phyloP scores from a whole-genome alignment of 2,797 vertebrate genomes.

The Poeciliopsis infans region DNA sequence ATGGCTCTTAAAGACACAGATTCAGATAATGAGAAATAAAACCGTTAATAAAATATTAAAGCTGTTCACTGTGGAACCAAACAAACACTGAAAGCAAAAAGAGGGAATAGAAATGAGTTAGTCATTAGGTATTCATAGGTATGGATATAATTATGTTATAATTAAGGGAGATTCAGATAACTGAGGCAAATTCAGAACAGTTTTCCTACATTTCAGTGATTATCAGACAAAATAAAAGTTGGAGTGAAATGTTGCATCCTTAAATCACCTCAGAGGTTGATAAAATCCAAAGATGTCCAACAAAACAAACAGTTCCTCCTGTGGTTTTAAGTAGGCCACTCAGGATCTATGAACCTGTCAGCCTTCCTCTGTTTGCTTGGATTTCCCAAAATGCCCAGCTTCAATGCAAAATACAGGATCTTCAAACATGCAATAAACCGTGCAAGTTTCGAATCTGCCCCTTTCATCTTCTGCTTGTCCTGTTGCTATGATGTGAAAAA shows the following conservation, averaged over 20 bases:
- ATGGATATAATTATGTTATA: not conserved
- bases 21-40: not conserved
- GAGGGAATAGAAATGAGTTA: not conserved
- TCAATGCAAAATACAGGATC: not conserved
- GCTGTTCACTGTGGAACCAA: not conserved
- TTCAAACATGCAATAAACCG: not conserved
- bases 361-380: not conserved
- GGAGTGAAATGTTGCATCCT: not conserved
- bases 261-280: not conserved
- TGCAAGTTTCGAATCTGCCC: not conserved
- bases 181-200: not conserved
- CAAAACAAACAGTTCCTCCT: not conserved
- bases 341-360: not conserved
- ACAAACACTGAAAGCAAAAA: conserved; percentile 1
- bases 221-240: not conserved
- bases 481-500: conserved; percentile 15
- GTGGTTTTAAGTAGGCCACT: not conserved
- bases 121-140: not conserved
- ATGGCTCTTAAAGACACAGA: not conserved
- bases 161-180: not conserved
- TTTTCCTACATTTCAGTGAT: not conserved
- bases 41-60: not conserved
- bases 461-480: not conserved
- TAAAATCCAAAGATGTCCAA: not conserved
- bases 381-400: not conserved